Percentiles rank a stretch among this genome's conserved stretches.
Evolutionary conservation across 2,888 invertebrate genomes (phyloP).

Genomic region (Parthenolecanium corni): DNA sequence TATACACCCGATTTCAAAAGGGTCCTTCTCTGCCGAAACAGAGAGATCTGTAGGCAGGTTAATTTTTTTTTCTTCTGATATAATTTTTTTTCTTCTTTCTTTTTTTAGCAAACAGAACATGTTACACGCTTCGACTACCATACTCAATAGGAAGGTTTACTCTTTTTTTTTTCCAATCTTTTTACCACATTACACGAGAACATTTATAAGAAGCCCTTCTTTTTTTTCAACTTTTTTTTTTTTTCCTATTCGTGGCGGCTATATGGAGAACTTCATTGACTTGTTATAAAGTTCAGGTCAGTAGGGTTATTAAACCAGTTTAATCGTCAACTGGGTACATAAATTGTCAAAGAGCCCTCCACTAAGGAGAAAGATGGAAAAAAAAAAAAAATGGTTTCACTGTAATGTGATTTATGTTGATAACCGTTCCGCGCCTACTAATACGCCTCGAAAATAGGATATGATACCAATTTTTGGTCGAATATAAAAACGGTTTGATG

Average conservation of each 20-base stretch:
- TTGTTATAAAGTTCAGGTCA: constrained; percentile 20
- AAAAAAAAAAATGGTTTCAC: background rate
- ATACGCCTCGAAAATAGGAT: background rate
- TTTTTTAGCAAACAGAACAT: constrained; percentile 1
- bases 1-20: too few relatives aligned
- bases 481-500: too few relatives aligned
- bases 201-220: background rate
- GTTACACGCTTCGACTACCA: constrained; percentile 22
- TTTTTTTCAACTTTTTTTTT: background rate
- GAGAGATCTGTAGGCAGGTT: too few relatives aligned
- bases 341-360: constrained; percentile 9
- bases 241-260: background rate
- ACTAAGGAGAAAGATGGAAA: background rate
- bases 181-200: background rate
- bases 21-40: too few relatives aligned
- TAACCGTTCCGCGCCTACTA: background rate
- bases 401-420: background rate
- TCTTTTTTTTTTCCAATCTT: background rate
- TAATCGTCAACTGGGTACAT: constrained; percentile 22
- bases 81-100: too few relatives aligned
- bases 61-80: too few relatives aligned
- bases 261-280: background rate
- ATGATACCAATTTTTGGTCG: too few relatives aligned
- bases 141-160: background rate
- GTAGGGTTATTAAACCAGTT: constrained; percentile 22